Conservation (phyloP, 1,140 invertebrate genomes). For the Aricia agestis region DNA sequence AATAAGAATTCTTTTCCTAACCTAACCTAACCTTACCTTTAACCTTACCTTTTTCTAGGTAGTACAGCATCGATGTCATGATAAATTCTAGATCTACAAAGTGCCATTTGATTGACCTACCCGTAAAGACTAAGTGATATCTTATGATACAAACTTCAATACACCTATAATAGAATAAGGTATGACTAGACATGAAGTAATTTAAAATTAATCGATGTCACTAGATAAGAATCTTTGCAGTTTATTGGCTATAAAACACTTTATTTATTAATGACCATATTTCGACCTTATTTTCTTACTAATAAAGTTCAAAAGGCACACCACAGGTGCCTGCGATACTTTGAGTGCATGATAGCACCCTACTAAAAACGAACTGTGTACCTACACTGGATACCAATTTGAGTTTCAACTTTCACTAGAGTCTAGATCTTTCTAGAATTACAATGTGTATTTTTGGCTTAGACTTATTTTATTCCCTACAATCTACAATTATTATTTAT, state of each 20-base stretch:
- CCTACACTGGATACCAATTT: neutral
- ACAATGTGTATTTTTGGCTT: no score
- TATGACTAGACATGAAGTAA: neutral
- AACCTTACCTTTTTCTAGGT: no score
- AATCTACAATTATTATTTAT: no score
- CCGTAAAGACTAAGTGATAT: neutral
- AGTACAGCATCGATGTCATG: no score
- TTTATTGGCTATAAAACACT: no score
- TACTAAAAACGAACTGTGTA: neutral
- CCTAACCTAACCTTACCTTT: no score
- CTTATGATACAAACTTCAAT: neutral
- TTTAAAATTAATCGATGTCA: no score
- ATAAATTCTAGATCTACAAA: slow-evolving; percentile 15
- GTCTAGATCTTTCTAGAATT: no score
- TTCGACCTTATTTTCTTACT: neutral
- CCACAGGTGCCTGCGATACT: neutral
- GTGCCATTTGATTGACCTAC: neutral
- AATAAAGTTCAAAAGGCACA: neutral
- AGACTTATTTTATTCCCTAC: no score
- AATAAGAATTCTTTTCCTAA: no score
- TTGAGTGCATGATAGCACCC: neutral
- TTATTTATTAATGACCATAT: neutral
- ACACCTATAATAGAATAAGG: neutral
- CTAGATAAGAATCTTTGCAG: no score
- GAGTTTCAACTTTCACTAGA: neutral